Evolutionary conservation across 2,888 invertebrate species (phyloP).

Genomic region (Erynnis tages): DNA sequence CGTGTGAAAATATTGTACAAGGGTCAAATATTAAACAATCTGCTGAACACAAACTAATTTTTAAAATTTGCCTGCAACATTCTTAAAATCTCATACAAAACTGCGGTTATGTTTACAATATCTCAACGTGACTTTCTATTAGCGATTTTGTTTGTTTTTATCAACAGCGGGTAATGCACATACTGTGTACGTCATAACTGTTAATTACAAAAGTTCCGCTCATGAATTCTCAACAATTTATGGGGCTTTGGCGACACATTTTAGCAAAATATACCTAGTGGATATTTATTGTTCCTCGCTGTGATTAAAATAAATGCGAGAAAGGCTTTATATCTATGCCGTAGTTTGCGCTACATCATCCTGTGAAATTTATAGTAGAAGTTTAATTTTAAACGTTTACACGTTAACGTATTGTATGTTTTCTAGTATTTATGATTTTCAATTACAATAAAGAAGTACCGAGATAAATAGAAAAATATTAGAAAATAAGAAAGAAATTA

Average conservation of each 20-base stretch:
- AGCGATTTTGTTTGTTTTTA: conserved; percentile 3
- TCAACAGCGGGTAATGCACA: conserved; percentile 13
- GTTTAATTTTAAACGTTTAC: conserved; percentile 4
- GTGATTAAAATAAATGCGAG: conserved; percentile 17
- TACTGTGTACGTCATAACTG: conserved; percentile 13
- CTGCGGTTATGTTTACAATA: no score
- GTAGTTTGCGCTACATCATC: conserved; percentile 11
- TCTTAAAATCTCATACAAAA: not conserved
- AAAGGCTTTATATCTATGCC: conserved; percentile 10
- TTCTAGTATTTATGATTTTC: no score
- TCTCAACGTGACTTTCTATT: not conserved
- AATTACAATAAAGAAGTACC: no score
- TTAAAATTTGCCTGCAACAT: not conserved
- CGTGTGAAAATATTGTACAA: no score
- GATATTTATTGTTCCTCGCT: conserved; percentile 6
- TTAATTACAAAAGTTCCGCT: conserved; percentile 16
- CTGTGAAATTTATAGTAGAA: conserved; percentile 5
- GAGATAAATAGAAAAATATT: no score
- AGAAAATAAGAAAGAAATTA: no score
- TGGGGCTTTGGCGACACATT: conserved; percentile 13
- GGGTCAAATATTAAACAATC: no score
- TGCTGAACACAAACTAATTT: no score
- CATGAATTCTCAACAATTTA: conserved; percentile 18
- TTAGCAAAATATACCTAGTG: conserved; percentile 9
- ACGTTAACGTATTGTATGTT: not conserved